These are phyloP conservation scores for Hydropsyche tenuis DNA, from an alignment of 1,140 invertebrate genomes.

Conservation along the genomic window DNA sequence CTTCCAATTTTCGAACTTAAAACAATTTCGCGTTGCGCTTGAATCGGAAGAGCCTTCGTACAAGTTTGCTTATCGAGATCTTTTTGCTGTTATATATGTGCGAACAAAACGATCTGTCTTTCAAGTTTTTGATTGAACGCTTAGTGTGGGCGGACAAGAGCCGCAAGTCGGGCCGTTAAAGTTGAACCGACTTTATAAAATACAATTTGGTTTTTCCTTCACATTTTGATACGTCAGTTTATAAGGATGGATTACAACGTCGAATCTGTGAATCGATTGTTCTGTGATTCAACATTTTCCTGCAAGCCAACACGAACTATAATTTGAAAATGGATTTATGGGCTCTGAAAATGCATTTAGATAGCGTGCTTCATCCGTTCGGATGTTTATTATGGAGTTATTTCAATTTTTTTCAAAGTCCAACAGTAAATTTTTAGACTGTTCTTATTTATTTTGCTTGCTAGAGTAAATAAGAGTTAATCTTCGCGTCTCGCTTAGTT, in stretches of 20 bases:
- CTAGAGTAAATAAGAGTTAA: not conserved
- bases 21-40: not conserved
- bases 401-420: not conserved
- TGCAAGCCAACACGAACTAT: not conserved
- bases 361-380: not conserved
- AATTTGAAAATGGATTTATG: slow-evolving; percentile 6
- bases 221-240: too few species aligned
- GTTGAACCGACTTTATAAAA: not conserved
- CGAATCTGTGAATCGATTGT: too few species aligned
- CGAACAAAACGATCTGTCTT: slow-evolving; percentile 15
- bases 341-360: not conserved
- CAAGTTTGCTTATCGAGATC: not conserved
- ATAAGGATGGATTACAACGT: too few species aligned
- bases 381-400: not conserved
- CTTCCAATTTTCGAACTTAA: not conserved
- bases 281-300: too few species aligned
- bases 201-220: too few species aligned
- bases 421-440: not conserved
- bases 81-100: not conserved
- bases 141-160: not conserved
- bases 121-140: slow-evolving; percentile 20
- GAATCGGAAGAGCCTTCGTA: not conserved
- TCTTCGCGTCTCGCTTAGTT: not conserved
- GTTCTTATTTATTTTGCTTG: not conserved
- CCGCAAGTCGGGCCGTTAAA: not conserved